These are phyloP conservation scores for Antedon mediterranea DNA, from an alignment of 53 echinoderm and acorn worm genomes.

Conservation along the genomic window DNA sequence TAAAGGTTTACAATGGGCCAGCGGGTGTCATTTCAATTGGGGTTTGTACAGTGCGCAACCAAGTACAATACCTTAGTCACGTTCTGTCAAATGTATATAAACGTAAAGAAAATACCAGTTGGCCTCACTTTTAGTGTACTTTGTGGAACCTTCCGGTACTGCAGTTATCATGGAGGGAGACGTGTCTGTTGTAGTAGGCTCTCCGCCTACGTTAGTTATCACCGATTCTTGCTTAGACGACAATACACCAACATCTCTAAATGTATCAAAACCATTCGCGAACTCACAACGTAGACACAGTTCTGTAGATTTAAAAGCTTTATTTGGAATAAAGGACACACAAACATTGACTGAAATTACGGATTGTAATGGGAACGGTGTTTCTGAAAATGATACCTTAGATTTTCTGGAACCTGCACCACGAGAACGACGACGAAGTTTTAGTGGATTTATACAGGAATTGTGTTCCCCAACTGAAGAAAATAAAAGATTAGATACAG, in stretches of 20 bases:
- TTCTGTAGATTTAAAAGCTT: not conserved
- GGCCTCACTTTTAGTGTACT: no score
- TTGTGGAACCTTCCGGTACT: no score
- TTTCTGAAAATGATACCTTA: not conserved
- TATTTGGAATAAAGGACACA: not conserved
- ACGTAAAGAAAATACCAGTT: no score
- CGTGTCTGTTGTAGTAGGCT: not conserved
- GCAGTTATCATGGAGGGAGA: not conserved
- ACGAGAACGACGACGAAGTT: not conserved
- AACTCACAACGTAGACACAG: not conserved
- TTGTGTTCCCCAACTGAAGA: not conserved
- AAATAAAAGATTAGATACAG: not conserved
- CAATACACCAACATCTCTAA: not conserved
- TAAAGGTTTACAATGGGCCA: not conserved
- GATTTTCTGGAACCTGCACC: not conserved
- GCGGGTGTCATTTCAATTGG: not conserved
- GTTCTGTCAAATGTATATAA: not conserved
- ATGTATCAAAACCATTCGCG: not conserved
- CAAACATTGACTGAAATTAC: not conserved
- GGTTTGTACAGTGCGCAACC: not conserved
- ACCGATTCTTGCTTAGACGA: not conserved
- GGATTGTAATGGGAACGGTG: not conserved
- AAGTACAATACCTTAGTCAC: not conserved
- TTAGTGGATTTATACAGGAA: not conserved
- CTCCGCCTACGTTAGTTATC: not conserved